These are phyloP conservation scores for Polyommatus iphigenia DNA, from an alignment of 2,888 invertebrate species.

Conservation along the genomic window DNA sequence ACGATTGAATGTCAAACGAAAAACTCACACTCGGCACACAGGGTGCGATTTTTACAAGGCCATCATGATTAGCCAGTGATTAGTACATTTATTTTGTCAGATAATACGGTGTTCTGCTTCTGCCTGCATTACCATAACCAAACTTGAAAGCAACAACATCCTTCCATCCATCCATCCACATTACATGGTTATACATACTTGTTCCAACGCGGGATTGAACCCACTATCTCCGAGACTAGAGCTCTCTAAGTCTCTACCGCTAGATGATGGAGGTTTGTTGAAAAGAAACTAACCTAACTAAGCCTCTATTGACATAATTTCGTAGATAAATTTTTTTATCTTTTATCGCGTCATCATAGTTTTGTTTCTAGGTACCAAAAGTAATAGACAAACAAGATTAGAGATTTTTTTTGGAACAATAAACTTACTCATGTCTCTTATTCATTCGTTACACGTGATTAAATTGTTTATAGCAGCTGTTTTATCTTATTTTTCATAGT, in stretches of 20 bases:
- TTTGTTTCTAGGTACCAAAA: conserved; percentile 1
- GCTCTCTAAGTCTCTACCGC: not conserved
- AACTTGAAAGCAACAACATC: not conserved
- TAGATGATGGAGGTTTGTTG: not conserved
- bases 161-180: too few species aligned
- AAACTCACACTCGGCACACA: too few species aligned
- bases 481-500: not conserved
- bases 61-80: too few species aligned
- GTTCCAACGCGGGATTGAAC: not conserved
- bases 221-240: not conserved
- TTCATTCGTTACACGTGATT: not conserved
- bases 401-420: not conserved
- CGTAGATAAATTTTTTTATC: not conserved
- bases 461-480: not conserved
- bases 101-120: too few species aligned
- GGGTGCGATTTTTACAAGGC: too few species aligned
- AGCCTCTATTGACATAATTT: not conserved
- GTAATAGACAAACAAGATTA: conserved; percentile 5
- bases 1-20: too few species aligned
- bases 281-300: not conserved
- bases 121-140: not conserved
- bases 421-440: conserved; percentile 1
- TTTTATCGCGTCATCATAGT: not conserved
- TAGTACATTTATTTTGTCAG: too few species aligned
- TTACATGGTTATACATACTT: not conserved